Percentiles rank a stretch among this genome's conserved stretches.
These are phyloP conservation scores for Drosophila obscura DNA, from an alignment of 1,140 invertebrate genomes.

Conservation along the genomic window DNA sequence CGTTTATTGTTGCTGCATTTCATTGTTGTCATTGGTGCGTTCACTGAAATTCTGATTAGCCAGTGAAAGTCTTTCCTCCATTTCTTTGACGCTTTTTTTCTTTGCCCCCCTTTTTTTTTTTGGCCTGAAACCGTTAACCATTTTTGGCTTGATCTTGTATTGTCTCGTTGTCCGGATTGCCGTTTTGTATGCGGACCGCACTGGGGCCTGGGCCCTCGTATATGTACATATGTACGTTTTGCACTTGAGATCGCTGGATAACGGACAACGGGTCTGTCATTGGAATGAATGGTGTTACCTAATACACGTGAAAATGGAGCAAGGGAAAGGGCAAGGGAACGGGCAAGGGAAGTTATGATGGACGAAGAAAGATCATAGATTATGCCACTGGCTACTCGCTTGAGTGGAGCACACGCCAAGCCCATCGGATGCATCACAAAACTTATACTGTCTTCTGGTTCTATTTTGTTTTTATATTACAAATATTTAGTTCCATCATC, in stretches of 20 bases:
- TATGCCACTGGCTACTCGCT: no score
- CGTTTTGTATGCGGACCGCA: constrained; percentile 25
- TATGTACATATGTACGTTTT: constrained; percentile 21
- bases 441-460: no score
- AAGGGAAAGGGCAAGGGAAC: no score
- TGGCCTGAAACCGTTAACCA: constrained; percentile 37
- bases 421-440: no score
- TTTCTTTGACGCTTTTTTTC: neutral
- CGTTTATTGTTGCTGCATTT: constrained; percentile 43
- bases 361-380: no score
- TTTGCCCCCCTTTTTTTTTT: neutral
- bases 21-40: constrained; percentile 21
- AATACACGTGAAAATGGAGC: constrained; percentile 14
- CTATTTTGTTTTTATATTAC: no score
- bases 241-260: constrained; percentile 24
- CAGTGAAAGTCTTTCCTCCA: constrained; percentile 68
- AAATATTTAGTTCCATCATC: no score
- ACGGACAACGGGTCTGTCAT: constrained; percentile 24
- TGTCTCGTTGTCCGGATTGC: constrained; percentile 23
- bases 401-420: no score
- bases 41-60: constrained; percentile 75
- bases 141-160: constrained; percentile 47
- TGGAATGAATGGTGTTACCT: constrained; percentile 31
- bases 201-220: neutral
- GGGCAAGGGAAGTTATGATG: no score